Evolutionary conservation across 2,888 invertebrate genomes (phyloP), one percentile per base, ranked within the genome.

Genomic region (Drosophila subquinaria): DNA sequence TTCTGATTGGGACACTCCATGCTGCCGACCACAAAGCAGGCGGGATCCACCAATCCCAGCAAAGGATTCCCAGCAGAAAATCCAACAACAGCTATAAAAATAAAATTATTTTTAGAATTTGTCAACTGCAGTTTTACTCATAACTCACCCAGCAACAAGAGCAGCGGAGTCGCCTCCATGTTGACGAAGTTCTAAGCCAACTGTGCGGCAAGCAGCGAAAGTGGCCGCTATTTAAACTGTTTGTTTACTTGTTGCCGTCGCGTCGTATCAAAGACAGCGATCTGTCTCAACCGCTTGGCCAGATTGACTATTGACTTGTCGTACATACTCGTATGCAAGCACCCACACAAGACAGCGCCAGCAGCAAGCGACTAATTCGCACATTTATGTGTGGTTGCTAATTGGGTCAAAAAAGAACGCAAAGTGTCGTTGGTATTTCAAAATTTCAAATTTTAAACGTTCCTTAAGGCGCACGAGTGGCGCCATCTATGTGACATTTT

Each of bases 1-100:
- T 95, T 95, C 79, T 92, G 79, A 81, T 95, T 94, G 0, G 95
- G 95, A 86, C 95, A 95, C 10, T 55, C 77, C 40, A 36, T 52
- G 4, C 5, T 53, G 10, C 13, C 56, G 5, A 61, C 71, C 10
- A 79, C 79, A 15, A 83, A 79, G 52, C 87, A 82, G 15, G 82
- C 69, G 1, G 90, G 82, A 88, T 91, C 82, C 11, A 88, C 43
- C 3, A 90, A 43, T 0, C 88, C 90, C 38, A 67, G 15, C 33
- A 88, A 11, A 3, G 85, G 89, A 71, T 88, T 90, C 1, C 63
- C 88, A 3, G 8, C 3, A 2, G 43, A 23, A 11, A 15, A 30
- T 15, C 30, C 43, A 8, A 38, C n/a, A 13, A 43, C n/a, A 43
- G 53, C 85, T 85, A 51, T 38, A 51, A 42, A 9, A 11, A 8